Base-by-base conservation (phyloP, 30 jellyfish, hydroid and myxozoan genomes). In the Turritopsis rubra region DNA sequence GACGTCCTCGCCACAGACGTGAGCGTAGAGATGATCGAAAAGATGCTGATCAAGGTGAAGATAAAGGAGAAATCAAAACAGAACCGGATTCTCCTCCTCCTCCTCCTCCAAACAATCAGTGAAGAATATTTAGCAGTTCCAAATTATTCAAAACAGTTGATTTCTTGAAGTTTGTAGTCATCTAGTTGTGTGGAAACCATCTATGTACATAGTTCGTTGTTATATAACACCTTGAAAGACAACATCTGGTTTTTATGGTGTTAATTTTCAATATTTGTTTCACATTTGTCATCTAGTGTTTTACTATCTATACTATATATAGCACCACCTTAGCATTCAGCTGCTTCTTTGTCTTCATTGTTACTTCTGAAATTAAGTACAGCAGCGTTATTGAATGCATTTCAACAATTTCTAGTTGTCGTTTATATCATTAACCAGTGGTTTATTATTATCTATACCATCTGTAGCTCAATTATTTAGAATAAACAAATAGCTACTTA, bases 1-100 rank as follows among this genome's bases (percentile, higher is more conserved):
- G 88, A 81, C 85, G 88, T 17, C 77, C 80, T 68, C 77, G 77
- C 16, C 19, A 68, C 30, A 41, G 60, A 13, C 77, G 77, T 8
- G 77, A 22, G 17, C 77, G 23, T 68, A 16, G 77, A n/a, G 77
- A 68, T 7, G 30, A 68, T 68, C 28, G 30, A 23, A 27, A 68
- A 22, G 77, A 27, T n/a, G 77, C 28, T 9, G 30, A 1, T 23
- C 22, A 68, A 68, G 30, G 77, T 22, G 77, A 68, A 68, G 77
- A 27, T 9, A 1, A 23, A 68, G 19, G 30, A 27, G 77, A 68
- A 16, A 22, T n/a, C 30, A 27, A n/a, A 68, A 68, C 28, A 68
- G 77, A 68, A 22, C 77, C 28, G 16, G 77, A 27, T 68, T 27
- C 77, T 68, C 77, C 77, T 27, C n/a, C n/a, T n/a, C n/a, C n/a